phyloP scores from a whole-genome alignment of 2,888 invertebrate genomes.

The Agrochola litura region DNA sequence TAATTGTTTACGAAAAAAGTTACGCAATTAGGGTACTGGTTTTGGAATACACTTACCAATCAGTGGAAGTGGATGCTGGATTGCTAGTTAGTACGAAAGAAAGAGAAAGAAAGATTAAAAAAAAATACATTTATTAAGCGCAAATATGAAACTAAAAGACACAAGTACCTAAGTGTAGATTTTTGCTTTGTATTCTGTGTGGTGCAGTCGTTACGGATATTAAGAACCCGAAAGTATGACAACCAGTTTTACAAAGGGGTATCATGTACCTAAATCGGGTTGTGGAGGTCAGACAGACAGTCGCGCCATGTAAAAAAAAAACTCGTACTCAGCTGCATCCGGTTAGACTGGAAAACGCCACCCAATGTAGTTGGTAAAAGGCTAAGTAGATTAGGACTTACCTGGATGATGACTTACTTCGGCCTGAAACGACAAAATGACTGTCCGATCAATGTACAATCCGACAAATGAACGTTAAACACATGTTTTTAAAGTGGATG shows the following conservation, averaged over 20 bases:
- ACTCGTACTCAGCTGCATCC: not conserved
- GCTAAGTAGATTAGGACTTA: not conserved
- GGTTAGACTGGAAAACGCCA: not conserved
- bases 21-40: not conserved
- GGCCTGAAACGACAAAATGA: not conserved
- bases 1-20: too few species aligned
- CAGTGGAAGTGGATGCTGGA: not conserved
- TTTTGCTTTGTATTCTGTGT: not conserved
- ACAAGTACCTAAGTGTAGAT: not conserved
- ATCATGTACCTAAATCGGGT: not conserved
- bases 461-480: too few species aligned
- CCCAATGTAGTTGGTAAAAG: not conserved
- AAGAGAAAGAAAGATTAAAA: too few species aligned
- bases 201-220: not conserved
- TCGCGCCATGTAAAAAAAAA: too few species aligned
- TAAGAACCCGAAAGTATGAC: not conserved
- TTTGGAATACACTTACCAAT: not conserved
- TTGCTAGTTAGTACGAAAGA: too few species aligned
- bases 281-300: too few species aligned
- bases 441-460: not conserved
- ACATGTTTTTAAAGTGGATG: not conserved
- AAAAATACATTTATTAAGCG: too few species aligned
- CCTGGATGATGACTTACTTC: not conserved
- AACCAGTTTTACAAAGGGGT: not conserved
- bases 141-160: too few species aligned